Percentiles rank a stretch among this genome's conserved stretches.
Conservation (phyloP, 2,888 invertebrate species). For the Hirtodrosophila duncani region DNA sequence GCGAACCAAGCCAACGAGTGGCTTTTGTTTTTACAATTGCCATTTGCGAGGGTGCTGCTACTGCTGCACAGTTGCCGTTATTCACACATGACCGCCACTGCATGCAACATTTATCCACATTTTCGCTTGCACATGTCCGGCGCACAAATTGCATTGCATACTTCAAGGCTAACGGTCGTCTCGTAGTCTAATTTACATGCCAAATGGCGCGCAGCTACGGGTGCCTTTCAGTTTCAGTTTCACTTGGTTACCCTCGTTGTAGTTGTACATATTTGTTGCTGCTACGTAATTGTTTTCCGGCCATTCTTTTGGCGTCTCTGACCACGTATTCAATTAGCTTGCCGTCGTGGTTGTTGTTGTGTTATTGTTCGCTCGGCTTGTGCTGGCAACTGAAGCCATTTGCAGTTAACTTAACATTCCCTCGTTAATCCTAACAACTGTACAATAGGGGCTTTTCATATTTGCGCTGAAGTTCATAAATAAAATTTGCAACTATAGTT, state of each 20-base stretch:
- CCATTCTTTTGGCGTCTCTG: constrained; percentile 25
- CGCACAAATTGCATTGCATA: constrained; percentile 51
- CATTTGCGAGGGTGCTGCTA: constrained; percentile 22
- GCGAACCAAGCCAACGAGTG: constrained; percentile 13
- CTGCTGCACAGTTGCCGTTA: constrained; percentile 39
- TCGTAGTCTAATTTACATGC: constrained; percentile 61
- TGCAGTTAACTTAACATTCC: no score
- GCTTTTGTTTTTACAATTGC: constrained; percentile 36
- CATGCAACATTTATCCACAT: constrained; percentile 53
- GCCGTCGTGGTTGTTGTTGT: no score
- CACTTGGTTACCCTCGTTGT: constrained; percentile 3
- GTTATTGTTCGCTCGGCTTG: no score
- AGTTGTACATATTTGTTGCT: constrained; percentile 7
- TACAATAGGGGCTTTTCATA: background rate
- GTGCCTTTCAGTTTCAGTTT: background rate
- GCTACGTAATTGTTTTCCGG: constrained; percentile 44
- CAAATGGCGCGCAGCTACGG: constrained; percentile 44
- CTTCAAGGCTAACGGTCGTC: constrained; percentile 53
- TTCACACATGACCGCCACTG: constrained; percentile 44
- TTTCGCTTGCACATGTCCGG: constrained; percentile 47
- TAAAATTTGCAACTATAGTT: no score
- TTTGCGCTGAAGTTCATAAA: background rate
- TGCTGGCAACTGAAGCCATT: no score
- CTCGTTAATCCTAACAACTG: no score
- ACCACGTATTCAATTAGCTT: constrained; percentile 52